Percentiles rank a stretch among this genome's conserved stretches.
Evolutionary conservation across 1,140 invertebrate genomes (phyloP).

Genomic region (Drosophila novamexicana): DNA sequence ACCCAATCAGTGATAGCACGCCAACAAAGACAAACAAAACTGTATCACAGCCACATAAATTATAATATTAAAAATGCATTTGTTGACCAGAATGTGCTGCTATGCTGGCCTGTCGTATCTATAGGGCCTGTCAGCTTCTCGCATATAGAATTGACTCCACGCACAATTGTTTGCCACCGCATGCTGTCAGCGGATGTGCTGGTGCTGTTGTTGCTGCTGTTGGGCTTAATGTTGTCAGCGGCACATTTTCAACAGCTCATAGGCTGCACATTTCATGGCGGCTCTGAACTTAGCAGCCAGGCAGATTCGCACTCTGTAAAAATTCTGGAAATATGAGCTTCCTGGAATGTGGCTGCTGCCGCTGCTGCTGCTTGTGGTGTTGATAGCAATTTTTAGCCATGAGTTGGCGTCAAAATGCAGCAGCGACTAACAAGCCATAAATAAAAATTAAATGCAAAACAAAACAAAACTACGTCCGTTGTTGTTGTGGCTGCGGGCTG

Average conservation of each 20-base stretch:
- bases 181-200: conserved; percentile 23
- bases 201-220: conserved; percentile 13
- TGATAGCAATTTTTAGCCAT: conserved; percentile 52
- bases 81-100: background rate
- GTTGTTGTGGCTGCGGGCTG: conserved; percentile 16
- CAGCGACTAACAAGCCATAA: conserved; percentile 51
- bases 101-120: background rate
- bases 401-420: conserved; percentile 43
- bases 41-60: background rate
- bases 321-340: conserved; percentile 67
- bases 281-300: conserved; percentile 55
- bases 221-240: conserved; percentile 66
- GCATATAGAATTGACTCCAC: conserved; percentile 9
- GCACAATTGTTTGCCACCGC: conserved; percentile 23
- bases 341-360: conserved; percentile 47
- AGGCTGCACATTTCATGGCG: conserved; percentile 47
- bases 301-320: conserved; percentile 62
- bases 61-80: conserved; percentile 1
- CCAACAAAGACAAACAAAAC: too few species aligned
- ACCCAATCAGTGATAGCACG: too few species aligned
- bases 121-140: conserved; percentile 17
- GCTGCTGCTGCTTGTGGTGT: conserved; percentile 23
- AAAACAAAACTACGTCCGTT: conserved; percentile 32
- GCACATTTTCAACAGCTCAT: conserved; percentile 50
- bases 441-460: conserved; percentile 46